These are phyloP conservation scores for Lates japonicus DNA, from an alignment of 2,797 vertebrate genomes.

Conservation along the genomic window DNA sequence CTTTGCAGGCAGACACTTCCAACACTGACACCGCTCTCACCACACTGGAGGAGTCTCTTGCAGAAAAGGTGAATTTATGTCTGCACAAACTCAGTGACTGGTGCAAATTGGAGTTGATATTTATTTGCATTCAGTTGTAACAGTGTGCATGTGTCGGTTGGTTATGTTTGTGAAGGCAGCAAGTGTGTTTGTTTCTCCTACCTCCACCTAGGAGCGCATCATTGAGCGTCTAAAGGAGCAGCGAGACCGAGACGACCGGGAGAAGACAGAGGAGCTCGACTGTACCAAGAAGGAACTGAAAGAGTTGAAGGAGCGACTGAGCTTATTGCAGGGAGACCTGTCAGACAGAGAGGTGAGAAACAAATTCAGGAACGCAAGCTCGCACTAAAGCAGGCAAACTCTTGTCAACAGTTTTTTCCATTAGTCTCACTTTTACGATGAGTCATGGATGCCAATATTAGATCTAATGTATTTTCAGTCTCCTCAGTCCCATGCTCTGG, in stretches of 20 bases:
- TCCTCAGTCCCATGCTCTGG: constrained; percentile 1
- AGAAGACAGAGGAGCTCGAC: constrained; percentile 96
- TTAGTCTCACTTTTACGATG: constrained; percentile 35
- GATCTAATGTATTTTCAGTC: constrained; percentile 33
- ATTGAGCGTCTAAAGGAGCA: no score
- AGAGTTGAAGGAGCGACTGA: constrained; percentile 95
- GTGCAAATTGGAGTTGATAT: not conserved
- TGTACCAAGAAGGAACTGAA: constrained; percentile 96
- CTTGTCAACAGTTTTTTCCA: constrained; percentile 15
- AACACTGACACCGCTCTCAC: constrained; percentile 99
- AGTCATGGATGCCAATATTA: constrained; percentile 31
- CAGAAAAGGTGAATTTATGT: constrained; percentile 89
- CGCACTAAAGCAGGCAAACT: constrained; percentile 18
- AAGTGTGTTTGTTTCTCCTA: not conserved
- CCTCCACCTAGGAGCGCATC: constrained; percentile 90
- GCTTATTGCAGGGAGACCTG: constrained; percentile 94
- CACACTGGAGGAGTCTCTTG: constrained; percentile 96
- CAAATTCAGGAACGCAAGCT: constrained; percentile 1
- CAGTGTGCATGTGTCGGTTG: not conserved
- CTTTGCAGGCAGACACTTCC: constrained; percentile 95
- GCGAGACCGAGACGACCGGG: no score
- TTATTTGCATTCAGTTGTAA: constrained; percentile 2
- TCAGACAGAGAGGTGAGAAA: constrained; percentile 95
- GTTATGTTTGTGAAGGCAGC: not conserved
- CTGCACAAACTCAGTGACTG: not conserved